These are phyloP conservation scores for Thymelicus acteon DNA, from an alignment of 2,888 invertebrate genomes.

Conservation along the genomic window DNA sequence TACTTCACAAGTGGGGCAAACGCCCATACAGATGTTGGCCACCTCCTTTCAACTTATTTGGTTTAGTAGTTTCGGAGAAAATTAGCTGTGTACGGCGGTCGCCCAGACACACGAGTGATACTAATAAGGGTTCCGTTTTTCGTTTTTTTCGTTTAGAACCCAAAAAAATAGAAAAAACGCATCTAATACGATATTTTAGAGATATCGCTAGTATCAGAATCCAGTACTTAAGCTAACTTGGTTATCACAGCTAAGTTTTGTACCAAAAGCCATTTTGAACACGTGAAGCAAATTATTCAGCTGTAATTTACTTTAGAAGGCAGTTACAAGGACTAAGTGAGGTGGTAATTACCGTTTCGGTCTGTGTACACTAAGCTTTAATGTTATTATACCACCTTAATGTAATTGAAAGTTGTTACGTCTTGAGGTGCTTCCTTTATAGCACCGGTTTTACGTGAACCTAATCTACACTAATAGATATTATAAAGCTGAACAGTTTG, in stretches of 20 bases:
- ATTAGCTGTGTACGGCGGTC: too few relatives aligned
- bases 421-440: background rate
- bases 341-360: constrained; percentile 66
- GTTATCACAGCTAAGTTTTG: background rate
- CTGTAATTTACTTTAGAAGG: constrained; percentile 71
- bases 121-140: too few relatives aligned
- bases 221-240: background rate
- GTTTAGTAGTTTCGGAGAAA: too few relatives aligned
- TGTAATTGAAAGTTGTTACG: constrained; percentile 10
- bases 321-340: constrained; percentile 65
- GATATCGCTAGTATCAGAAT: background rate
- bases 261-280: constrained; percentile 9
- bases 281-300: constrained; percentile 58
- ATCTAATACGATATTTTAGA: too few relatives aligned
- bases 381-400: constrained; percentile 25
- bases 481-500: too few relatives aligned
- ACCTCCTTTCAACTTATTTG: too few relatives aligned
- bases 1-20: too few relatives aligned
- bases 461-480: too few relatives aligned
- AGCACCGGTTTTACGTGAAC: background rate
- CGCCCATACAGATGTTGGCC: too few relatives aligned
- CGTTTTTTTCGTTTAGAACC: too few relatives aligned
- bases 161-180: too few relatives aligned
- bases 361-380: constrained; percentile 49
- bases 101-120: too few relatives aligned